phyloP scores from a whole-genome alignment of 2,797 vertebrate species.

The Schizopygopsis pylzovi region DNA sequence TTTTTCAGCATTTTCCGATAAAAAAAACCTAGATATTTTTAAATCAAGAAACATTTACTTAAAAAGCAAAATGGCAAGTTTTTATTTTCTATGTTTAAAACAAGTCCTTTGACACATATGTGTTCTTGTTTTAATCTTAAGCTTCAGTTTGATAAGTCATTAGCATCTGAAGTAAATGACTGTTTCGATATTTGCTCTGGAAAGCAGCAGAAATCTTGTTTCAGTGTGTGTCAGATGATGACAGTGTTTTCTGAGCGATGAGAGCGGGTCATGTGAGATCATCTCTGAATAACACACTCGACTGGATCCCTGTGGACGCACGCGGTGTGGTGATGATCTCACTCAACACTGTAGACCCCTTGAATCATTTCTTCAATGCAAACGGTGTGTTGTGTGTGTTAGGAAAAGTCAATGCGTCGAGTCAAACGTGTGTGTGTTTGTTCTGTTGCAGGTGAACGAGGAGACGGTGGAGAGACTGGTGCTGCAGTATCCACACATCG shows the following conservation, averaged over 20 bases:
- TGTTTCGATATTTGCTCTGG: not conserved
- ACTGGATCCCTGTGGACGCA: slow-evolving; percentile 52
- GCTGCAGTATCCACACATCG: slow-evolving; percentile 95
- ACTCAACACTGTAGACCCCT: not conserved
- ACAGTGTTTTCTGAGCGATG: not conserved
- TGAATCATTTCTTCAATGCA: not conserved
- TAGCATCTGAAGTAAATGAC: not conserved
- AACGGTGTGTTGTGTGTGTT: not conserved
- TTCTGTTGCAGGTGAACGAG: slow-evolving; percentile 87
- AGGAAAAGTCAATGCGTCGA: not conserved
- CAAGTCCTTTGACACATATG: too few species aligned
- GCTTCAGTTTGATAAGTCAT: too few species aligned
- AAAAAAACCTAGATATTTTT: too few species aligned
- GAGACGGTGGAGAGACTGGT: slow-evolving; percentile 96
- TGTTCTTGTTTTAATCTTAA: too few species aligned
- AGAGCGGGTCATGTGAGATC: slow-evolving; percentile 37
- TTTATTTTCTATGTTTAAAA: too few species aligned
- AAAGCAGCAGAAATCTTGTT: not conserved
- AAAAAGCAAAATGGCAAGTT: too few species aligned
- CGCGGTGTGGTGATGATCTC: slow-evolving; percentile 49
- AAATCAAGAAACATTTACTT: too few species aligned
- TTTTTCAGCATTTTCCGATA: too few species aligned
- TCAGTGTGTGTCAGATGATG: not conserved
- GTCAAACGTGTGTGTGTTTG: slow-evolving; percentile 12
- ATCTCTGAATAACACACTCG: slow-evolving; percentile 39